Evolutionary conservation across 2,113 vertebrate species (phyloP).

Genomic region (Fregata magnificens): DNA sequence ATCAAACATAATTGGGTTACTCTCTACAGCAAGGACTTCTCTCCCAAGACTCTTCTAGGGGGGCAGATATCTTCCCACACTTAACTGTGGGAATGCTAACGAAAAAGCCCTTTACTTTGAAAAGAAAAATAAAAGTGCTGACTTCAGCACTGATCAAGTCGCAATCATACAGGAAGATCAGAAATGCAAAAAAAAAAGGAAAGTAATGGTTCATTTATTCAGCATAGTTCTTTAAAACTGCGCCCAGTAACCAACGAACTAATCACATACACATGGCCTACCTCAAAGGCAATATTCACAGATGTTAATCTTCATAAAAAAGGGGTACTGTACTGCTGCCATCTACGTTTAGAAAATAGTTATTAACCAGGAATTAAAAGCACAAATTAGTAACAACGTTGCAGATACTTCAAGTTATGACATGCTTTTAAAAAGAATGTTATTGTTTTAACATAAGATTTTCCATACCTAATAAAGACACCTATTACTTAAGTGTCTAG

Average conservation of each 20-base stretch:
- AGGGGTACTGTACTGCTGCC: background rate
- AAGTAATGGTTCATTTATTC: background rate
- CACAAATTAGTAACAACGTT: background rate
- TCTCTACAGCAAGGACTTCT: background rate
- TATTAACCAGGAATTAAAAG: background rate
- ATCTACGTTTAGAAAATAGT: background rate
- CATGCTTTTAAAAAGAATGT: background rate
- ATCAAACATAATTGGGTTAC: background rate
- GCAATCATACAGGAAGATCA: background rate
- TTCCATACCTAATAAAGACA: background rate
- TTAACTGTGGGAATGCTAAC: background rate
- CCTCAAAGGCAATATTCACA: constrained; percentile 18
- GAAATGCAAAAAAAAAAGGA: background rate
- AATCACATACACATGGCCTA: background rate
- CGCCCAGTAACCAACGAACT: background rate
- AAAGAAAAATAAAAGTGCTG: constrained; percentile 31
- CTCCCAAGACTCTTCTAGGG: background rate
- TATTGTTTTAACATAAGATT: background rate
- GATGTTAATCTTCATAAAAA: background rate
- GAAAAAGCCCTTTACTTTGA: background rate
- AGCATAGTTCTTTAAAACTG: constrained; percentile 7
- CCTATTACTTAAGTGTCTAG: background rate
- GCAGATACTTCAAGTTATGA: background rate
- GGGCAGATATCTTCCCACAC: constrained; percentile 4
- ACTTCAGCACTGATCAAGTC: background rate